These are phyloP conservation scores for Nanorana parkeri DNA, from an alignment of 2,113 vertebrate species.

Conservation along the genomic window DNA sequence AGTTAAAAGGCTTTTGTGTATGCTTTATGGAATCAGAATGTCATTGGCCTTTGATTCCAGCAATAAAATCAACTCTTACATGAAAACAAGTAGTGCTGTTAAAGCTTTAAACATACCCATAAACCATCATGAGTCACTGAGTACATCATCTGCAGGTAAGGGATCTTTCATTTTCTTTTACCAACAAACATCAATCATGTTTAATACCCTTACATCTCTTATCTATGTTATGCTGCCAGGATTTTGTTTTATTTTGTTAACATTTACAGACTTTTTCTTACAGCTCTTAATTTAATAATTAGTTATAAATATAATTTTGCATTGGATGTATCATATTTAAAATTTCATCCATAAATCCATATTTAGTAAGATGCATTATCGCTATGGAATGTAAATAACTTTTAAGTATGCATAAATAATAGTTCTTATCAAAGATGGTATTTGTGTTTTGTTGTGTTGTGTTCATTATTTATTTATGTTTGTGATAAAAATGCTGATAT, in stretches of 20 bases:
- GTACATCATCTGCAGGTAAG: slow-evolving; percentile 67
- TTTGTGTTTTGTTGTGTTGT: too few species aligned
- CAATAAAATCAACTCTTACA: slow-evolving; percentile 69
- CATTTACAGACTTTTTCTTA: slow-evolving; percentile 79
- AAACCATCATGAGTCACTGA: slow-evolving; percentile 67
- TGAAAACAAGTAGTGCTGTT: slow-evolving; percentile 67
- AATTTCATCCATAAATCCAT: not conserved
- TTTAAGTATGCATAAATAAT: too few species aligned
- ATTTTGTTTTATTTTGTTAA: slow-evolving; percentile 64
- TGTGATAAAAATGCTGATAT: too few species aligned
- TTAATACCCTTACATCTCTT: slow-evolving; percentile 53
- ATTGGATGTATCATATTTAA: not conserved
- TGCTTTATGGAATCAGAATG: slow-evolving; percentile 68
- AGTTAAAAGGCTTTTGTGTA: slow-evolving; percentile 61
- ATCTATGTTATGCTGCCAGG: slow-evolving; percentile 16
- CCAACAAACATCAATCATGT: slow-evolving; percentile 64
- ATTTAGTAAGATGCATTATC: not conserved
- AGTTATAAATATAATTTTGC: not conserved
- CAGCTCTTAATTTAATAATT: slow-evolving; percentile 1
- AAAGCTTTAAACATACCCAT: slow-evolving; percentile 67
- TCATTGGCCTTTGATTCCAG: slow-evolving; percentile 64
- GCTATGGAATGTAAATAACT: too few species aligned
- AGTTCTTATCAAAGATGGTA: too few species aligned
- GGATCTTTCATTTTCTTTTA: slow-evolving; percentile 61
- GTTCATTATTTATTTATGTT: too few species aligned